Evolutionary conservation across 2,113 vertebrate genomes (phyloP).

Genomic region (Clarias macrocephalus): DNA sequence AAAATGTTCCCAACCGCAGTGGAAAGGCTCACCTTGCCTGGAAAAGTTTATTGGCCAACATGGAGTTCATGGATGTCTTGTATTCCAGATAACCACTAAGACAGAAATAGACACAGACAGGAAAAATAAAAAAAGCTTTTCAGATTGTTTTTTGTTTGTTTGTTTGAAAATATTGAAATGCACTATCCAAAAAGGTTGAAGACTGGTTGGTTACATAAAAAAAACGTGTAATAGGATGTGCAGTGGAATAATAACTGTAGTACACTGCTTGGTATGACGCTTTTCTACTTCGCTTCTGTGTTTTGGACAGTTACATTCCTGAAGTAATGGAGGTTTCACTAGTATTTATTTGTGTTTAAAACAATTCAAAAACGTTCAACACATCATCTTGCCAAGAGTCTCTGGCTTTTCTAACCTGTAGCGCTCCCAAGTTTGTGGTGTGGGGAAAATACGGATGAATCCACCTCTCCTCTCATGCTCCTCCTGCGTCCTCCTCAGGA

Average conservation of each 20-base stretch:
- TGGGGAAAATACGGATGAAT: constrained; percentile 94
- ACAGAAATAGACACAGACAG: constrained; percentile 48
- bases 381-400: constrained; percentile 14
- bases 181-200: not conserved
- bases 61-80: constrained; percentile 94
- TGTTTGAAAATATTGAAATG: not conserved
- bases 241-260: not conserved
- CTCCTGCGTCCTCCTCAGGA: constrained; percentile 86
- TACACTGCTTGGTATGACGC: not conserved
- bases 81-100: constrained; percentile 85
- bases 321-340: constrained; percentile 1
- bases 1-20: constrained; percentile 65
- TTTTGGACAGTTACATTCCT: not conserved
- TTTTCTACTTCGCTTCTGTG: not conserved
- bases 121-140: constrained; percentile 50
- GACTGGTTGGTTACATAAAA: not conserved
- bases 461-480: constrained; percentile 91
- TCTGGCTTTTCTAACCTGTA: constrained; percentile 49
- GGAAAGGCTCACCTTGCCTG: constrained; percentile 84
- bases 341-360: constrained; percentile 7
- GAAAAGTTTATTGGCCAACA: constrained; percentile 92
- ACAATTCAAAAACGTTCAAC: not conserved
- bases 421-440: constrained; percentile 87
- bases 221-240: not conserved
- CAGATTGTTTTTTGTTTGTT: not conserved